Evolutionary conservation across 2,888 invertebrate species (phyloP).

Genomic region (Bimastos eiseni): DNA sequence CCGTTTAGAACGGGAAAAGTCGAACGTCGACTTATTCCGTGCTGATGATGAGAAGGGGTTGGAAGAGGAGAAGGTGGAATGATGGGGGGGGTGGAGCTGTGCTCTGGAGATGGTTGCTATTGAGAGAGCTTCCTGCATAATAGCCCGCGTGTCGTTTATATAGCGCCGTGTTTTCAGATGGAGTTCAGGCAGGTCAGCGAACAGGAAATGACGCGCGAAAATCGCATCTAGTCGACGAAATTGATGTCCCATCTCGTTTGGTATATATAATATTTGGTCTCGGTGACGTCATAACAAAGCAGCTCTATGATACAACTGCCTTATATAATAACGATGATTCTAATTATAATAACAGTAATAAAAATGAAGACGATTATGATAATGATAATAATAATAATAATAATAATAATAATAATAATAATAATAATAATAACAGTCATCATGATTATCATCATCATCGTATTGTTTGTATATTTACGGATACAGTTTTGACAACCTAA

Average conservation of each 20-base stretch:
- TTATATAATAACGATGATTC: background rate
- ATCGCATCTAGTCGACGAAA: background rate
- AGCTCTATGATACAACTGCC: background rate
- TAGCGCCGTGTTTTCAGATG: conserved; percentile 6
- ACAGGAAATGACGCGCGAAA: background rate
- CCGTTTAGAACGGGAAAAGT: conserved; percentile 14
- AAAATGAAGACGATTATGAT: background rate
- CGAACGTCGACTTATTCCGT: conserved; percentile 4
- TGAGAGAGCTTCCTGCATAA: too few species aligned
- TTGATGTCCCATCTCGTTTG: background rate
- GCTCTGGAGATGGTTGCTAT: too few species aligned
- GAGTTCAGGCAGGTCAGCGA: background rate
- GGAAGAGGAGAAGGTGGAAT: background rate
- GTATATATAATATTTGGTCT: background rate
- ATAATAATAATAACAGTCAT: background rate
- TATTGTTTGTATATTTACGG: too few species aligned
- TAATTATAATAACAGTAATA: too few species aligned
- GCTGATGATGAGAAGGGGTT: background rate
- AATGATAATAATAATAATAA: background rate
- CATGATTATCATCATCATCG: background rate
- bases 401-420: background rate
- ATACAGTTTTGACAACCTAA: too few species aligned
- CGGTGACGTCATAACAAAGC: background rate
- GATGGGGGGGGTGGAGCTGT: too few species aligned
- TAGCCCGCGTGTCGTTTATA: background rate